Conservation (phyloP, 2,888 invertebrate genomes). For the Hirtodrosophila alboralis region DNA sequence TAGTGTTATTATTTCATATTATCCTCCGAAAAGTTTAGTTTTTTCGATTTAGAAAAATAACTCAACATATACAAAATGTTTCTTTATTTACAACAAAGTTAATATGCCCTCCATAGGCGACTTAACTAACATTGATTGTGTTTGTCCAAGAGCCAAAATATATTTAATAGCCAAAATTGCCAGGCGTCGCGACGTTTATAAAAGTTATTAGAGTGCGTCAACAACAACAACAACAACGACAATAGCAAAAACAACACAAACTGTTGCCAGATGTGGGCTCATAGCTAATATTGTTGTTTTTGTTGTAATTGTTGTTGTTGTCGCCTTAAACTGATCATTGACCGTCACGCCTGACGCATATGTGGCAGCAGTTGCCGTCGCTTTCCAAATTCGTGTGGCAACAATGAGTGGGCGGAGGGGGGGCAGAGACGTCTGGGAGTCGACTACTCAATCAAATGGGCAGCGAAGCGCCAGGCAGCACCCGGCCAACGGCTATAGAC, state of each 20-base stretch:
- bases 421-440: conserved; percentile 20
- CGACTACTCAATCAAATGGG: conserved; percentile 57
- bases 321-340: conserved; percentile 71
- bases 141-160: conserved; percentile 46
- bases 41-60: too few species aligned
- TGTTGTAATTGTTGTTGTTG: conserved; percentile 39
- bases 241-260: conserved; percentile 18
- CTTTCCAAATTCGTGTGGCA: conserved; percentile 76
- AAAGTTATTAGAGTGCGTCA: conserved; percentile 78
- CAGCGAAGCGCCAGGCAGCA: conserved; percentile 53
- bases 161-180: conserved; percentile 56
- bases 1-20: too few species aligned
- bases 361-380: conserved; percentile 32
- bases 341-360: conserved; percentile 77
- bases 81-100: neutral
- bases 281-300: conserved; percentile 12
- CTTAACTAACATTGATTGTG: conserved; percentile 24
- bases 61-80: too few species aligned
- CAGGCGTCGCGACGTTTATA: conserved; percentile 54
- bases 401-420: conserved; percentile 52
- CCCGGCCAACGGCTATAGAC: conserved; percentile 2
- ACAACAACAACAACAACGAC: conserved; percentile 32
- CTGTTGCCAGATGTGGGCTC: conserved; percentile 40
- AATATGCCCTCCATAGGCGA: conserved; percentile 4
- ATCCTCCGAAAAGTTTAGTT: too few species aligned